A percentile compares a stretch with the other conserved stretches of the same genome.
Evolutionary conservation across 35 echinoderm and acorn worm species (phyloP).

Genomic region (Ophiothrix spiculata): DNA sequence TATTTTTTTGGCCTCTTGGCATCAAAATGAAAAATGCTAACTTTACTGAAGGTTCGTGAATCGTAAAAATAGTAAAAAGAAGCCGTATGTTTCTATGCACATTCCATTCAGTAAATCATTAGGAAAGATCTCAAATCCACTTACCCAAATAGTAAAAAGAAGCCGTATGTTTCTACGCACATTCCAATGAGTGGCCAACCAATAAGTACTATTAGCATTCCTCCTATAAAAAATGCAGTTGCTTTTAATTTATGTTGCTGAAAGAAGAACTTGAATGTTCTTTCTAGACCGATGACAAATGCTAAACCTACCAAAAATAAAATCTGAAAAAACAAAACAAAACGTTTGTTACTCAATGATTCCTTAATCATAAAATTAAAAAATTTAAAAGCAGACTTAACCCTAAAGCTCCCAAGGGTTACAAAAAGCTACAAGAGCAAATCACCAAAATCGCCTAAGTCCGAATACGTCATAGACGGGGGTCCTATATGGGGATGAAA

Average conservation of each 20-base stretch:
- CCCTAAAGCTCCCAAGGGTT: too few relatives aligned
- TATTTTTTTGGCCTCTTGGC: too few relatives aligned
- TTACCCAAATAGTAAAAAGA: constrained; percentile 97
- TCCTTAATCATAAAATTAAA: too few relatives aligned
- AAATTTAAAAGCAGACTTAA: too few relatives aligned
- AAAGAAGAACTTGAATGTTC: constrained; percentile 98
- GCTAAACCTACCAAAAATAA: constrained; percentile 86
- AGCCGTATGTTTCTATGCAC: constrained; percentile 92
- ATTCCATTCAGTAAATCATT: constrained; percentile 83
- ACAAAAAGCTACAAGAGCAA: too few relatives aligned
- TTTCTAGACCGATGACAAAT: constrained; percentile 93
- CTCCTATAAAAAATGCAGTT: constrained; percentile 93
- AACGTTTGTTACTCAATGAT: too few relatives aligned
- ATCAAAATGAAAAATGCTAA: too few relatives aligned
- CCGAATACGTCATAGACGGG: too few relatives aligned
- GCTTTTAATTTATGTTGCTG: constrained; percentile 94
- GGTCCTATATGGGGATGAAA: too few relatives aligned
- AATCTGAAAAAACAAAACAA: constrained; percentile 61
- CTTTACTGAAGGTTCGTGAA: too few relatives aligned
- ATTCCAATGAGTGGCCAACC: constrained; percentile 96
- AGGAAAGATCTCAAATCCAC: constrained; percentile 12
- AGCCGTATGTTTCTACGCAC: constrained; percentile 92
- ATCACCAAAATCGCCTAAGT: too few relatives aligned
- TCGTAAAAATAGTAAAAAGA: constrained; percentile 96
- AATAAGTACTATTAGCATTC: constrained; percentile 90